These are phyloP conservation scores for Morone saxatilis DNA, from an alignment of 2,113 vertebrate species.

Conservation along the genomic window DNA sequence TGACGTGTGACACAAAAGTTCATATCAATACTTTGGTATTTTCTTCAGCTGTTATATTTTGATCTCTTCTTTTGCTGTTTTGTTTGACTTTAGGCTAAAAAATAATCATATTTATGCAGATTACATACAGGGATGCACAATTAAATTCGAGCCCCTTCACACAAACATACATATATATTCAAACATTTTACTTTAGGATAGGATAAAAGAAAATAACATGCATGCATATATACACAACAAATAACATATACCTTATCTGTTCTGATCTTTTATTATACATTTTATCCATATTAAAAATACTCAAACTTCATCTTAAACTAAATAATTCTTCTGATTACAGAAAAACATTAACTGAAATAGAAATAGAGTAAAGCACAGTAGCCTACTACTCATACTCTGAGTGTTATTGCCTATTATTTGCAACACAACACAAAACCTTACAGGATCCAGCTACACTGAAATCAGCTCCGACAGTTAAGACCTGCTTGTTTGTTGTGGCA, in stretches of 20 bases:
- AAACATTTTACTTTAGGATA: no score
- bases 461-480: background rate
- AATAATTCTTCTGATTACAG: no score
- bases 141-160: no score
- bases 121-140: no score
- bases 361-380: no score
- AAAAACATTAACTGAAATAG: no score
- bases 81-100: background rate
- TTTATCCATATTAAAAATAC: no score
- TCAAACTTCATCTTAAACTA: no score
- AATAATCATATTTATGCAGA: background rate
- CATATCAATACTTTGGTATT: background rate
- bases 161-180: no score
- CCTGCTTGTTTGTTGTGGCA: background rate
- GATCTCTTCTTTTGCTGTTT: background rate
- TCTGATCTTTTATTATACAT: background rate
- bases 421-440: background rate
- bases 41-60: background rate
- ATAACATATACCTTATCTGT: background rate
- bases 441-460: background rate
- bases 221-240: no score
- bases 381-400: background rate
- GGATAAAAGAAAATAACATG: no score
- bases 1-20: background rate
- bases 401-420: background rate